Conservation (phyloP, 2,797 vertebrate species). For the Rhinogobio ventralis region DNA sequence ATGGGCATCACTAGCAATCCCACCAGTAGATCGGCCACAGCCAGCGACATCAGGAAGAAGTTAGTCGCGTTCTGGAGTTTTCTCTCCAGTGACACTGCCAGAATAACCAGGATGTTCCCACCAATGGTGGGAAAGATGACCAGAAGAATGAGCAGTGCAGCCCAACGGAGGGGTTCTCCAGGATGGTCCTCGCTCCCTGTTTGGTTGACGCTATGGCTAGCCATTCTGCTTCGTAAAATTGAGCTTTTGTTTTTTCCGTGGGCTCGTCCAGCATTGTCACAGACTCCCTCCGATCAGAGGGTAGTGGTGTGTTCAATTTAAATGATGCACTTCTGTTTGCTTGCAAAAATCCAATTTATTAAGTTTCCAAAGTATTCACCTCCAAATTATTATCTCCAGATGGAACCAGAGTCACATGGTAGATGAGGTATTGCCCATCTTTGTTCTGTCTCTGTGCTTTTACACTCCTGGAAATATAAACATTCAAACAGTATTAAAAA, state of each 20-base stretch:
- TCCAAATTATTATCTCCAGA: not conserved
- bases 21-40: slow-evolving; percentile 94
- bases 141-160: slow-evolving; percentile 87
- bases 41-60: slow-evolving; percentile 96
- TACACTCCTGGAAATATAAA: slow-evolving; percentile 30
- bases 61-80: slow-evolving; percentile 97
- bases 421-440: slow-evolving; percentile 47
- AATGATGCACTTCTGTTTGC: slow-evolving; percentile 54
- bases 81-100: slow-evolving; percentile 93
- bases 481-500: slow-evolving; percentile 21
- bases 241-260: slow-evolving; percentile 77
- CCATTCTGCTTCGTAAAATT: slow-evolving; percentile 67
- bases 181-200: slow-evolving; percentile 64
- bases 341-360: slow-evolving; percentile 10
- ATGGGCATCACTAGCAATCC: slow-evolving; percentile 97
- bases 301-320: slow-evolving; percentile 54
- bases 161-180: slow-evolving; percentile 82
- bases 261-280: slow-evolving; percentile 88
- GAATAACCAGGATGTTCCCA: slow-evolving; percentile 96
- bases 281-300: slow-evolving; percentile 63
- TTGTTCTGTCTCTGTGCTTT: slow-evolving; percentile 28
- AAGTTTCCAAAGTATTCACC: not conserved
- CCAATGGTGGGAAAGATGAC: slow-evolving; percentile 96
- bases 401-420: not conserved
- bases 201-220: slow-evolving; percentile 66